A percentile compares a stretch with the other conserved stretches of the same genome.
Conservation (phyloP, 1,140 invertebrate species). For the Lethrus apterus region DNA sequence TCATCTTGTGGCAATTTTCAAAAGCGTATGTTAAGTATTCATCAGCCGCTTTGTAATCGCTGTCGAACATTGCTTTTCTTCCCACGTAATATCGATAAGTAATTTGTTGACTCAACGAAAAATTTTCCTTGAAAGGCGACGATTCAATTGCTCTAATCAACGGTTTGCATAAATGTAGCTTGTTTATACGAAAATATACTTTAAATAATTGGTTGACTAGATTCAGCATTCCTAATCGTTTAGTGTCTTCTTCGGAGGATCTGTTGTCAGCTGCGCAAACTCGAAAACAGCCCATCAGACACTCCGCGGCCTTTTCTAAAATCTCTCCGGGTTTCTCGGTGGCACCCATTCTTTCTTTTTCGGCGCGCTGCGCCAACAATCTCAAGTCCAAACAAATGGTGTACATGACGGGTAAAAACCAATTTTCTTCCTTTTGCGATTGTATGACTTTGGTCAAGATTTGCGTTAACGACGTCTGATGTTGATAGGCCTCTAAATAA, state of each 20-base stretch:
- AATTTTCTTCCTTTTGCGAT: constrained; percentile 90
- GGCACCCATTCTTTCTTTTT: constrained; percentile 47
- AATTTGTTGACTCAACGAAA: constrained; percentile 78
- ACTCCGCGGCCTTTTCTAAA: constrained; percentile 89
- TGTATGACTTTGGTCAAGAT: constrained; percentile 78
- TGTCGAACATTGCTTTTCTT: constrained; percentile 96
- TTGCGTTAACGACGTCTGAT: constrained; percentile 72
- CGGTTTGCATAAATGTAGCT: constrained; percentile 93
- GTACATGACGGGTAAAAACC: constrained; percentile 88
- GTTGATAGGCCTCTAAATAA: constrained; percentile 67
- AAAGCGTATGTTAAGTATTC: constrained; percentile 90
- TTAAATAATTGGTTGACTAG: constrained; percentile 96
- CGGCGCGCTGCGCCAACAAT: constrained; percentile 72
- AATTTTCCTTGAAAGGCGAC: constrained; percentile 79
- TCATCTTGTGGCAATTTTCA: constrained; percentile 76
- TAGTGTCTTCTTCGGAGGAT: constrained; percentile 80
- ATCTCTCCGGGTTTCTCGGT: constrained; percentile 63
- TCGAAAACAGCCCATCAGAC: constrained; percentile 88
- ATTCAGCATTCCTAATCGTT: constrained; percentile 91
- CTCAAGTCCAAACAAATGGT: constrained; percentile 81
- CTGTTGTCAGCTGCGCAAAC: constrained; percentile 93
- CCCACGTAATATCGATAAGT: constrained; percentile 98
- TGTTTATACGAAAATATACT: constrained; percentile 96
- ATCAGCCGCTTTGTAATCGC: constrained; percentile 88
- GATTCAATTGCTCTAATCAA: constrained; percentile 94